These are phyloP conservation scores for Agrypnia vestita DNA, from an alignment of 1,140 invertebrate genomes.

Conservation along the genomic window DNA sequence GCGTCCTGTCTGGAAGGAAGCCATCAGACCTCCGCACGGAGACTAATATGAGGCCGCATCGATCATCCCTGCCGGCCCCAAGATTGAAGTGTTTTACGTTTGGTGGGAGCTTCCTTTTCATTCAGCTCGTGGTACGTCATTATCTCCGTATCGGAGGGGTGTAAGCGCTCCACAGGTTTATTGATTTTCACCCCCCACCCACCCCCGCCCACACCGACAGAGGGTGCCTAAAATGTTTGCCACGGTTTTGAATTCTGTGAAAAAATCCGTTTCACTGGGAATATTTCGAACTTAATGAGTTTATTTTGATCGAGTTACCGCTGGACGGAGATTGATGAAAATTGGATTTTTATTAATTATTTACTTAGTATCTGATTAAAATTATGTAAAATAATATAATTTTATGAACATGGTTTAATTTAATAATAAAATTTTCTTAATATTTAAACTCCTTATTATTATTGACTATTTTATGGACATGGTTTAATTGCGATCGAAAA, in stretches of 20 bases:
- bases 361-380: no score
- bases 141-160: slow-evolving; percentile 24
- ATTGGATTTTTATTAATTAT: no score
- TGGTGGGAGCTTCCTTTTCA: slow-evolving; percentile 6
- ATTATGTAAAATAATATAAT: no score
- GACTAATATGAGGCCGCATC: slow-evolving; percentile 20
- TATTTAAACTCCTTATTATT: no score
- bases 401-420: no score
- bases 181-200: slow-evolving; percentile 14
- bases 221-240: slow-evolving; percentile 12
- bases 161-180: slow-evolving; percentile 31
- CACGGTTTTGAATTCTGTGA: not conserved
- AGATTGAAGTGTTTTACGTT: slow-evolving; percentile 25
- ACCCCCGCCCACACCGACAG: not conserved
- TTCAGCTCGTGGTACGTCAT: slow-evolving; percentile 21
- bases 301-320: no score
- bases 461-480: no score
- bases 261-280: no score
- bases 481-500: no score
- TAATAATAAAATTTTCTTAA: no score
- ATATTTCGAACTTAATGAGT: no score
- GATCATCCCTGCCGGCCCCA: not conserved
- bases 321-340: no score
- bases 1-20: slow-evolving; percentile 17
- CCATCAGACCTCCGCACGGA: slow-evolving; percentile 4